phyloP scores from a whole-genome alignment of 35 echinoderm and acorn worm genomes.

The Holothuria glaberrima region DNA sequence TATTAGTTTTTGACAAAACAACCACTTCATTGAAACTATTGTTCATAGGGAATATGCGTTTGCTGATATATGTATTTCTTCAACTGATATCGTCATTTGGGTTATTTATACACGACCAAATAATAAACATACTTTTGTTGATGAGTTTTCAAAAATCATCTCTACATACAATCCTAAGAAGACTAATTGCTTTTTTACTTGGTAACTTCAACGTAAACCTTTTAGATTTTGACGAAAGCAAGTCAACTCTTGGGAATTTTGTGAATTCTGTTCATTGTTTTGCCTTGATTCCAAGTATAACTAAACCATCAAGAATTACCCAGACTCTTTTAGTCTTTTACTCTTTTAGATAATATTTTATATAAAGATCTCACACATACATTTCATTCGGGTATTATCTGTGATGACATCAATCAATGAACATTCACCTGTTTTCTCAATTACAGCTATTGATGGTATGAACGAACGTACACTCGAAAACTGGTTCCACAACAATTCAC shows the following conservation, averaged over 20 bases:
- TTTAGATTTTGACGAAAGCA: not conserved
- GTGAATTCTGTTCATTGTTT: not conserved
- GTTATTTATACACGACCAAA: constrained; percentile 2
- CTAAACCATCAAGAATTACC: not conserved
- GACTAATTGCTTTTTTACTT: not conserved
- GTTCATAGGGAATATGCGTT: not conserved
- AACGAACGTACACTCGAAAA: no score
- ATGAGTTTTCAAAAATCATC: not conserved
- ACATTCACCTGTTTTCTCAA: no score
- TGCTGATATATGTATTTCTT: not conserved
- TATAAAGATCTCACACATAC: no score
- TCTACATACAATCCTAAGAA: not conserved
- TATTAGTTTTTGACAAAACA: not conserved
- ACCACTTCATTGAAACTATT: not conserved
- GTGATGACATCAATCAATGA: no score
- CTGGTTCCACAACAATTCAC: no score
- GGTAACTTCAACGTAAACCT: not conserved
- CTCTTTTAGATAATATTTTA: not conserved
- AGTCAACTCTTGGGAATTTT: not conserved
- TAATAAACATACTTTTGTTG: not conserved
- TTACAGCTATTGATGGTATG: no score
- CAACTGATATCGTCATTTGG: not conserved
- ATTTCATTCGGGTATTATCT: no score
- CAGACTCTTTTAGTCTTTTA: not conserved
- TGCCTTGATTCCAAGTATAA: not conserved